Conservation (phyloP, 2,888 invertebrate genomes). For the Petrolisthes cinctipes region DNA sequence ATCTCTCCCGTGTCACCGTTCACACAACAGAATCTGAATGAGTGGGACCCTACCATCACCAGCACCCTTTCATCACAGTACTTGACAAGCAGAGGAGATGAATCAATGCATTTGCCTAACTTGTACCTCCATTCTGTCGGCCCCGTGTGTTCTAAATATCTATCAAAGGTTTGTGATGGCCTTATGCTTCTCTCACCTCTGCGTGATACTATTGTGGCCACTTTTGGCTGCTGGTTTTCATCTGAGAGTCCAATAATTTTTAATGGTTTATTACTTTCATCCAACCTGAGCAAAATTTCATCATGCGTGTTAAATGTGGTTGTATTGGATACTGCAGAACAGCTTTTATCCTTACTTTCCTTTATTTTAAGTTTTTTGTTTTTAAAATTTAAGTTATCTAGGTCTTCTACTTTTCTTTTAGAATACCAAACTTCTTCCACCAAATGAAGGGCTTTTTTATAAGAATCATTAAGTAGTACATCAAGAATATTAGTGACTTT, state of each 20-base stretch:
- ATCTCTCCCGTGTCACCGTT: slow-evolving; percentile 73
- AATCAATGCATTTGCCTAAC: slow-evolving; percentile 57
- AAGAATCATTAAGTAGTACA: slow-evolving; percentile 25
- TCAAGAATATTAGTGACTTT: slow-evolving; percentile 34
- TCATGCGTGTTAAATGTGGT: not conserved
- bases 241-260: not conserved
- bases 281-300: not conserved
- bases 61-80: slow-evolving; percentile 68
- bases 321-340: not conserved
- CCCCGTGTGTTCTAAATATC: not conserved
- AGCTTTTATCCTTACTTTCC: not conserved
- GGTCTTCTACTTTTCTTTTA: slow-evolving; percentile 1
- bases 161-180: not conserved
- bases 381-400: not conserved
- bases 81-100: slow-evolving; percentile 54
- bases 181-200: not conserved
- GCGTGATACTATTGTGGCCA: not conserved
- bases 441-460: slow-evolving; percentile 1
- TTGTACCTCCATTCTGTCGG: slow-evolving; percentile 42
- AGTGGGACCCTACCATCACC: slow-evolving; percentile 80
- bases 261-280: not conserved
- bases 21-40: slow-evolving; percentile 78
- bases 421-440: not conserved
- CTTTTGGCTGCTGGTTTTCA: not conserved
- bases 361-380: slow-evolving; percentile 3